These are phyloP conservation scores for Catocala nupta DNA, from an alignment of 2,888 invertebrate species.

Conservation along the genomic window DNA sequence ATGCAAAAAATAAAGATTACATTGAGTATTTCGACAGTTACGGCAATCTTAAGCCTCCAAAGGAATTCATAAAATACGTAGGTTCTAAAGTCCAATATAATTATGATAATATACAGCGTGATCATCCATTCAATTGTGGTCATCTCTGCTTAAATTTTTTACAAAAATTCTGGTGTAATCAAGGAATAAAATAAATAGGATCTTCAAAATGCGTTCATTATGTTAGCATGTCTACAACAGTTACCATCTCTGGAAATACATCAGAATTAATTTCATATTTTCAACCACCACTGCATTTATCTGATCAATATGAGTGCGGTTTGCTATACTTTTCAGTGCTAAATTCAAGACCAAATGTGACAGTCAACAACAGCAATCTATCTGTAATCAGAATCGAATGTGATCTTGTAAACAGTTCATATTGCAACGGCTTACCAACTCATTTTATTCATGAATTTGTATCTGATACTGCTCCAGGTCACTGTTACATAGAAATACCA, in stretches of 20 bases:
- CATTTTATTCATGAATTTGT: slow-evolving; percentile 20
- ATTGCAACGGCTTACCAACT: slow-evolving; percentile 19
- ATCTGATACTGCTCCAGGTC: slow-evolving; percentile 1
- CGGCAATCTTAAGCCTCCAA: slow-evolving; percentile 59
- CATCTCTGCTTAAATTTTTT: slow-evolving; percentile 57
- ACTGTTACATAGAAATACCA: slow-evolving; percentile 19
- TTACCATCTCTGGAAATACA: slow-evolving; percentile 26
- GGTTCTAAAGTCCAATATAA: slow-evolving; percentile 43
- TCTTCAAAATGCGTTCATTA: slow-evolving; percentile 8
- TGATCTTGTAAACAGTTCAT: slow-evolving; percentile 15
- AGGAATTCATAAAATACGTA: slow-evolving; percentile 53
- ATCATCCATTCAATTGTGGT: slow-evolving; percentile 52
- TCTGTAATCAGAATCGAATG: slow-evolving; percentile 20
- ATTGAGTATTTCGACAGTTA: slow-evolving; percentile 66
- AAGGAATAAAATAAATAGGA: slow-evolving; percentile 13
- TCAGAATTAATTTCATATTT: slow-evolving; percentile 25
- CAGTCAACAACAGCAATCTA: slow-evolving; percentile 4
- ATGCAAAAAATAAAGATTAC: slow-evolving; percentile 52
- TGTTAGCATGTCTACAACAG: slow-evolving; percentile 22
- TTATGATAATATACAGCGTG: slow-evolving; percentile 51
- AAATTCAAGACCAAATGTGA: slow-evolving; percentile 9
- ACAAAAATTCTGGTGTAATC: slow-evolving; percentile 22
- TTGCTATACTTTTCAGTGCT: slow-evolving; percentile 16
- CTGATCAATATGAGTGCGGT: slow-evolving; percentile 10
- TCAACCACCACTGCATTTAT: slow-evolving; percentile 25